Evolutionary conservation across 2,888 invertebrate genomes (phyloP).

Genomic region (Dysmachus trigonus): DNA sequence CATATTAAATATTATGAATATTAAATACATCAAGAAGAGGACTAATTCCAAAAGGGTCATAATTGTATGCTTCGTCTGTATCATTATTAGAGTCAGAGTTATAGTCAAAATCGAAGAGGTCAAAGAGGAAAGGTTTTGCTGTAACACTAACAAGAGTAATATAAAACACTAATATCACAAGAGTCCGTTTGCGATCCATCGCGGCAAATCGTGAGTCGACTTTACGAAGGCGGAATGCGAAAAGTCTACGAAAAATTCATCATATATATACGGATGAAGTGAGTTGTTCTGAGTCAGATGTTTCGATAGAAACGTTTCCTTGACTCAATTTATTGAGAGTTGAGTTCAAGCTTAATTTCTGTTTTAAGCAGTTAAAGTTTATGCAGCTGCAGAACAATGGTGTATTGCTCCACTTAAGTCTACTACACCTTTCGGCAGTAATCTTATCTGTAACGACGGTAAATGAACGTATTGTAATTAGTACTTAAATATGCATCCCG

Average conservation of each 20-base stretch:
- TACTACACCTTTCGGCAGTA: background rate
- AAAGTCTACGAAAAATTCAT: background rate
- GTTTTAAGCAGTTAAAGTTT: background rate
- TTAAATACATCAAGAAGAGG: background rate
- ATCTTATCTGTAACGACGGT: background rate
- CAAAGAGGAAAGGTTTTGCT: background rate
- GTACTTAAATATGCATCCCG: background rate
- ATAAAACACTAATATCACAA: background rate
- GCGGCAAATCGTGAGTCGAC: background rate
- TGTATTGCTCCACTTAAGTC: background rate
- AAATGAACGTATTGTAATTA: background rate
- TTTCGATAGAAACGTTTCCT: background rate
- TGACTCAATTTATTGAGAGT: background rate
- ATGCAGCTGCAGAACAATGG: background rate
- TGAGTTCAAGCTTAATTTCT: background rate
- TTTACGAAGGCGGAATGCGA: background rate
- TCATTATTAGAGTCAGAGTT: background rate
- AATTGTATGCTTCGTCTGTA: background rate
- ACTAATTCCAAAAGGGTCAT: background rate
- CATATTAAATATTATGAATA: background rate
- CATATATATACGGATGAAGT: background rate
- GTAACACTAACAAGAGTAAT: background rate
- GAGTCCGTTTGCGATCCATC: background rate
- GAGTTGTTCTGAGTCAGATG: background rate
- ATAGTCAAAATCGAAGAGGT: background rate